Base-by-base conservation (phyloP, 1,140 invertebrate species). In the Adelges cooleyi region DNA sequence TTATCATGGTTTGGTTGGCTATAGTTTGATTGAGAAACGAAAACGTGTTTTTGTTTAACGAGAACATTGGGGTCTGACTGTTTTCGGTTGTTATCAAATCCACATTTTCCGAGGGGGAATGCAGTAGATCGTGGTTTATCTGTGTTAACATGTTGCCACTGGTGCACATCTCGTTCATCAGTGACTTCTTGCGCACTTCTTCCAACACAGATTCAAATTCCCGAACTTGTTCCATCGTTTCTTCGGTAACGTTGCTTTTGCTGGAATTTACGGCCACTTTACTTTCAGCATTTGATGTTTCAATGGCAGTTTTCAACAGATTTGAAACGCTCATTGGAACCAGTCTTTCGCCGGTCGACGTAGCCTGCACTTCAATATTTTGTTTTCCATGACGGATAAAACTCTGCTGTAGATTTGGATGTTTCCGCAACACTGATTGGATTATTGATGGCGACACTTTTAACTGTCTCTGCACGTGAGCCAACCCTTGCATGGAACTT, bases 151-250 rank as follows among this genome's bases (percentile, higher is more conserved):
- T 62, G 10, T 17, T 44, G n/a, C 13, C 27, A 8, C 36, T 27
- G 11, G 56, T 68, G 3, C 81, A 86, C 42, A 85, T 75, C 73
- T 87, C 85, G 71, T 88, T 87, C 70, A 72, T 70, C 44, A 70
- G 69, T 27, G 70, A 71, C 33, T 68, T 72, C 51, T 71, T 71
- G 2, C 68, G 69, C 2, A 88, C 82, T 75, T 88, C 85, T 72
- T 90, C 86, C 44, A 89, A 75, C 1, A 90, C 86, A 74, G 86
- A 86, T 72, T 90, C 87, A 71, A 90, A 90, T 73, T 90, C 87
- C 36, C 86, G 76, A 6, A 90, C 71, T 70, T 89, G 86, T 72
- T 90, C 86, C 22, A 88, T 72, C 10, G 86, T 88, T 3, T 78
- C 80, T 0, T 80, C 80, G 66, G 79, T 80, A 8, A 52, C 65